These are phyloP conservation scores for Sclerurus mexicanus DNA, from an alignment of 2,113 vertebrate species.

Conservation along the genomic window DNA sequence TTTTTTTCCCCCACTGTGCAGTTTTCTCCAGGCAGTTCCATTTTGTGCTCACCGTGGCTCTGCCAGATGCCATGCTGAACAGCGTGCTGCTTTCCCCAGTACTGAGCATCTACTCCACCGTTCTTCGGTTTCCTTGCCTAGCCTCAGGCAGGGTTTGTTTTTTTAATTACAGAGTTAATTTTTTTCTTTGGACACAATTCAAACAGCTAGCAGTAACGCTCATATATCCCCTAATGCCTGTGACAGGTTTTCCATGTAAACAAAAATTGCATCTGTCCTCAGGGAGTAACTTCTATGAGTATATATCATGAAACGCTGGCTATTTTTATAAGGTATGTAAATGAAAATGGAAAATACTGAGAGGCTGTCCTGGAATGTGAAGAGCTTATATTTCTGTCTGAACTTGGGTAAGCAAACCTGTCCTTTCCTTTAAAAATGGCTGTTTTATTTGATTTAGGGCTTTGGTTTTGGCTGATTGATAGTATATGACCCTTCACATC, in stretches of 20 bases:
- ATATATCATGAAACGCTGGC: not conserved
- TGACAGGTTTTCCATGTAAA: slow-evolving; percentile 49
- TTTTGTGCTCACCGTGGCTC: slow-evolving; percentile 28
- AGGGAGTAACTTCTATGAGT: slow-evolving; percentile 5
- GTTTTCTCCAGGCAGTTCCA: slow-evolving; percentile 6
- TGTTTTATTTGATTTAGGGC: slow-evolving; percentile 8
- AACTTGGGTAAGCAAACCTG: slow-evolving; percentile 32
- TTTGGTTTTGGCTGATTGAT: not conserved
- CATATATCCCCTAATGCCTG: slow-evolving; percentile 15
- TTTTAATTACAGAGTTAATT: slow-evolving; percentile 52
- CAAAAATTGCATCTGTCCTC: slow-evolving; percentile 56
- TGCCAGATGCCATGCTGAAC: not conserved
- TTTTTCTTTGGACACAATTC: slow-evolving; percentile 52
- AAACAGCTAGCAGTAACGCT: slow-evolving; percentile 9
- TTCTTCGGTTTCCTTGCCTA: slow-evolving; percentile 35
- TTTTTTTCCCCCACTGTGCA: not conserved
- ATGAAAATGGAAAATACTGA: slow-evolving; percentile 61
- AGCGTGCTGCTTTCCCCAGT: not conserved
- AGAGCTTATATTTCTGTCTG: slow-evolving; percentile 52
- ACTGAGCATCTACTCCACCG: not conserved
- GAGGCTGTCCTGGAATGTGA: slow-evolving; percentile 51
- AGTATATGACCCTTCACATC: not conserved
- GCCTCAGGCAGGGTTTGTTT: slow-evolving; percentile 33
- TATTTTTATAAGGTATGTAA: slow-evolving; percentile 57
- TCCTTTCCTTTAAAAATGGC: not conserved